Evolutionary conservation across 2,113 vertebrate species (phyloP).

Genomic region (Edolisoma coerulescens): DNA sequence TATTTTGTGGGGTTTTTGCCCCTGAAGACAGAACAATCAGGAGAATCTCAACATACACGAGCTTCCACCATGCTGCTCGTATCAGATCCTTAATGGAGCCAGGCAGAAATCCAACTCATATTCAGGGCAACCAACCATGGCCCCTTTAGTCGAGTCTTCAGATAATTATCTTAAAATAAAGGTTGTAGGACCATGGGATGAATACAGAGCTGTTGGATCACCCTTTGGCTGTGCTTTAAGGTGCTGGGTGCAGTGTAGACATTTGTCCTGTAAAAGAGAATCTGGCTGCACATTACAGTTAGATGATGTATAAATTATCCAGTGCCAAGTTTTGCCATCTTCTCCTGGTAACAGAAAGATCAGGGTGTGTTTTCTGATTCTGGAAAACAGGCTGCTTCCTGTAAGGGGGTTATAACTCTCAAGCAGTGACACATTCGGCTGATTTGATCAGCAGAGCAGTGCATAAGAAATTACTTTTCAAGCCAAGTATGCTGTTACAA

Average conservation of each 20-base stretch:
- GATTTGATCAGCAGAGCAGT: constrained; percentile 57
- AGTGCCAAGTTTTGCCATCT: background rate
- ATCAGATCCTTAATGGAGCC: background rate
- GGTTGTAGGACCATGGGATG: accelerated
- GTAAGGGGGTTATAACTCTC: background rate
- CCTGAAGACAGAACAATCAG: background rate
- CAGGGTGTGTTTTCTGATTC: background rate
- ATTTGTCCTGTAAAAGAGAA: background rate
- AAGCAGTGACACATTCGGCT: background rate
- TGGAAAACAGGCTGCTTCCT: background rate
- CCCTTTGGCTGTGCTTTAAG: background rate
- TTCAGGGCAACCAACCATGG: background rate
- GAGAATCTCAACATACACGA: background rate
- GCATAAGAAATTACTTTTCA: constrained; percentile 26
- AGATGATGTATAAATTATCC: background rate
- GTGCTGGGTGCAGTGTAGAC: background rate
- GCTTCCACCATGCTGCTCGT: background rate
- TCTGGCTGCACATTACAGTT: background rate
- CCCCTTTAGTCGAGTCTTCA: background rate
- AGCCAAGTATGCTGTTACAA: constrained; percentile 5
- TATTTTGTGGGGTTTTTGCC: accelerated
- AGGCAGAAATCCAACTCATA: background rate
- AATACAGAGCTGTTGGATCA: background rate
- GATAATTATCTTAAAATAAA: background rate
- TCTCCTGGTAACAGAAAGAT: background rate